Evolutionary conservation across 2,888 invertebrate species (phyloP), one percentile per base, ranked within the genome.

Genomic region (Stenurella melanura): DNA sequence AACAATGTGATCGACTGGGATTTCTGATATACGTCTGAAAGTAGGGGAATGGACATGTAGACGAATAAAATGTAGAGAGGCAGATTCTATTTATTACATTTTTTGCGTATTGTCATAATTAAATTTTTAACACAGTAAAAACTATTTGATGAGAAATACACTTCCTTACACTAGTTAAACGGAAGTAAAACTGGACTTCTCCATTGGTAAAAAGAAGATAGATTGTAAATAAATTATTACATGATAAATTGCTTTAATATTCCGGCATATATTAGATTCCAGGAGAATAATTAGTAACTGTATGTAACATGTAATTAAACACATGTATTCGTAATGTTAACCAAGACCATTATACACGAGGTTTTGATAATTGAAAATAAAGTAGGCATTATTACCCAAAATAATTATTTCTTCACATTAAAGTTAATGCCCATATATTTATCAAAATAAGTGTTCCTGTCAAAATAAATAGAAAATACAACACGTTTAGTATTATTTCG

Each of bases 341-440:
- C 50, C n/a, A n/a, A 50, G n/a, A 50, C 50, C 50, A 50, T 50
- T 50, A 50, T 50, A 50, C n/a, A n/a, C 50, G 50, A 50, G n/a
- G 50, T 17, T 50, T 50, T 50, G 4, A 15, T 50, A 50, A 50
- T n/a, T 50, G n/a, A 50, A 50, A 50, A 50, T 50, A 50, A 50
- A 50, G 50, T 50, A 50, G 50, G n/a, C n/a, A 50, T 50, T 50
- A 50, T 50, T n/a, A 50, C 15, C 50, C 15, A 50, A 50, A 50
- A 50, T 50, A 50, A 50, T 50, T 50, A 50, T 50, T 50, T 50
- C n/a, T 50, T 50, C n/a, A n/a, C n/a, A 15, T n/a, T 50, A 26
- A 3, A 26, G 50, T n/a, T 50, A 50, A 50, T n/a, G 5, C 4
- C 50, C 50, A n/a, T 50, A 6, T 50, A 50, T 50, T 50, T 50